Evolutionary conservation across 2,888 invertebrate species (phyloP), one percentile per base, ranked within the genome.

Genomic region (Resseliella maxima): DNA sequence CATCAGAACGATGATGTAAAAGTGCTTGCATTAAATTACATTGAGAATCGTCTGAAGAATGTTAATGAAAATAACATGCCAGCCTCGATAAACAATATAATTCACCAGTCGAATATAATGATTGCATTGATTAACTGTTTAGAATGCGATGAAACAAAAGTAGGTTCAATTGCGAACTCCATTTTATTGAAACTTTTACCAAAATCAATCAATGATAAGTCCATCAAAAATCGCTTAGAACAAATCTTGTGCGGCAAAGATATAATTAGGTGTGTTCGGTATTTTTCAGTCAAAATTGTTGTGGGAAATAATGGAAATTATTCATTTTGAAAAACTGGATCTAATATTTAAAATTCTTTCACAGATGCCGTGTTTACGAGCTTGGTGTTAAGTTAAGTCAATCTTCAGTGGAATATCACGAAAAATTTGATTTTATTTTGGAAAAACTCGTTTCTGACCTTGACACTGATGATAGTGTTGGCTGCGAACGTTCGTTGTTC

Each of bases 1-100:
- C 94, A 96, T 90, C 93, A 93, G 21, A 92, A 92, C 88, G 89
- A 92, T n/a, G 92, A 92, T 88, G 94, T 95, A 0, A 93, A 94
- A 87, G 91, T 92, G 87, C 92, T 94, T 88, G 95, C 94, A 35
- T 89, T 95, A 46, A 92, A 93, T 88, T 94, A 94, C 91, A 93
- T 95, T 88, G 88, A 90, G 36, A 88, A 88, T 6, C 83, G 38
- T 1, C 8, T 83, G 2, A 83, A 83, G n/a, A 38, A 83, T 38
- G 36, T 24, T 0, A 36, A 18, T 18, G n/a, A 38, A 2, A 83
- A 24, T 38, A 24, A 83, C 1, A 3, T 83, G 38, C 83, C 83
- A n/a, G 21, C 31, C 0, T 38, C 36, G 0, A 89, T 89, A 81
- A 41, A 5, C 41, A 64, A 24, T 31, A 3, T 59, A 18, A n/a